Evolutionary conservation across 2,113 vertebrate species (phyloP).

Genomic region (Petrocephalus zakoni): DNA sequence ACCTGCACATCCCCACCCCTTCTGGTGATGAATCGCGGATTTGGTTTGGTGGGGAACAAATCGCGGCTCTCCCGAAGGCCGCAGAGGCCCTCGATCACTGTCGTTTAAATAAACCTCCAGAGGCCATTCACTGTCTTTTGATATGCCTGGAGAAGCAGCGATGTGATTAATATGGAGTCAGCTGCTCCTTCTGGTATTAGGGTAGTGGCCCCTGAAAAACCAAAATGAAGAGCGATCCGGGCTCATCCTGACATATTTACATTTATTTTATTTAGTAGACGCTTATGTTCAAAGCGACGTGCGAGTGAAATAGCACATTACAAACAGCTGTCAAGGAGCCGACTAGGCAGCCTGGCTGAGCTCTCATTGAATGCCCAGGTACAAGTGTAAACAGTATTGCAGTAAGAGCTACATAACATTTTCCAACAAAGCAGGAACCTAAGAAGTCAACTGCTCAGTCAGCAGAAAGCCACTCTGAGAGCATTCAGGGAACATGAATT

Average conservation of each 20-base stretch:
- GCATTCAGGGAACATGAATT: neutral
- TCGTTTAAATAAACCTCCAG: neutral
- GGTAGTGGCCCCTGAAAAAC: neutral
- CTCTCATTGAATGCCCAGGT: too few species aligned
- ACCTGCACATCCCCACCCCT: neutral
- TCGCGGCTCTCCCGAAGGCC: neutral
- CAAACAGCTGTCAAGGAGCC: neutral
- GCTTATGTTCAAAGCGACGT: neutral
- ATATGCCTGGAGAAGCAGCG: neutral
- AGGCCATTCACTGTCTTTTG: neutral
- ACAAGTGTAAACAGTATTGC: neutral
- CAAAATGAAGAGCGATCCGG: neutral
- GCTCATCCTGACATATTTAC: neutral
- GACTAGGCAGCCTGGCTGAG: neutral
- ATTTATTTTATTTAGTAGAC: neutral
- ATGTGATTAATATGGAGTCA: conserved; percentile 13
- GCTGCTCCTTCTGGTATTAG: neutral
- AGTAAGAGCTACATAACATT: neutral
- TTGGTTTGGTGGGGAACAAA: neutral
- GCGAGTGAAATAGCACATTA: neutral
- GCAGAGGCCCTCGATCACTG: neutral
- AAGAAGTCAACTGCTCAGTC: neutral
- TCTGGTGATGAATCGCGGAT: neutral
- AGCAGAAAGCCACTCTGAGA: neutral
- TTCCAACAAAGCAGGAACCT: neutral